Percentiles rank a stretch among this genome's conserved stretches.
phyloP scores from a whole-genome alignment of 2,113 vertebrate species.

The Melanerpes formicivorus region DNA sequence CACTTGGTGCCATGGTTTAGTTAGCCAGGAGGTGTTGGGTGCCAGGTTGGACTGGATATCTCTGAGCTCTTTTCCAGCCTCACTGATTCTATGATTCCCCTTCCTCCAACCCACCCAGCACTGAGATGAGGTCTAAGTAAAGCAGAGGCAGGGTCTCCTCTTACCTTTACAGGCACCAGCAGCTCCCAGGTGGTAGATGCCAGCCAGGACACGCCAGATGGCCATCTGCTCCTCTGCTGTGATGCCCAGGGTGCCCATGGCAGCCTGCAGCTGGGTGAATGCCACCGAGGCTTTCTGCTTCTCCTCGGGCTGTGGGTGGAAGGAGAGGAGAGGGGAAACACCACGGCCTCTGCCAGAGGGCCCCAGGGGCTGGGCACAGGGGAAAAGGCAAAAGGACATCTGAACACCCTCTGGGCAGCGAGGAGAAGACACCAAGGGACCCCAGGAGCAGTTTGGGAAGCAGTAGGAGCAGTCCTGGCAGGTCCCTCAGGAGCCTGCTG shows the following conservation, averaged over 20 bases:
- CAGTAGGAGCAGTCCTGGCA: fast-evolving
- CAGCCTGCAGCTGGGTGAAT: conserved; percentile 84
- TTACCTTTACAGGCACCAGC: conserved; percentile 93
- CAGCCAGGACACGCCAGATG: conserved; percentile 89
- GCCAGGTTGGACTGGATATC: too few relatives aligned
- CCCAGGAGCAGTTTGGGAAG: fast-evolving
- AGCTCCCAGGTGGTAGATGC: conserved; percentile 90
- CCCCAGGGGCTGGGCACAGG: fast-evolving
- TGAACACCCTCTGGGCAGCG: fast-evolving
- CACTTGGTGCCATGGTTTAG: too few relatives aligned
- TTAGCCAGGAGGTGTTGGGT: too few relatives aligned
- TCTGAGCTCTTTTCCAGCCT: too few relatives aligned
- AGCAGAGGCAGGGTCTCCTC: not conserved
- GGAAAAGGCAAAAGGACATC: fast-evolving
- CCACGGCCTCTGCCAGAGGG: not conserved
- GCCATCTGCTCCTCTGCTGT: conserved; percentile 81
- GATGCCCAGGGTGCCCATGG: conserved; percentile 89
- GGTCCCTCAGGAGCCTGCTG: not conserved
- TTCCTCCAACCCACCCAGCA: fast-evolving
- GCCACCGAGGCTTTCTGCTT: conserved; percentile 84
- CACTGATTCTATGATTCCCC: not conserved
- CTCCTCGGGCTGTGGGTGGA: conserved; percentile 84
- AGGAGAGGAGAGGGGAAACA: not conserved
- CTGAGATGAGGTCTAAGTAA: fast-evolving
- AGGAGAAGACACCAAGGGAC: not conserved